These are phyloP conservation scores for Dermolepida albohirtum DNA, from an alignment of 2,888 invertebrate genomes.

Conservation along the genomic window DNA sequence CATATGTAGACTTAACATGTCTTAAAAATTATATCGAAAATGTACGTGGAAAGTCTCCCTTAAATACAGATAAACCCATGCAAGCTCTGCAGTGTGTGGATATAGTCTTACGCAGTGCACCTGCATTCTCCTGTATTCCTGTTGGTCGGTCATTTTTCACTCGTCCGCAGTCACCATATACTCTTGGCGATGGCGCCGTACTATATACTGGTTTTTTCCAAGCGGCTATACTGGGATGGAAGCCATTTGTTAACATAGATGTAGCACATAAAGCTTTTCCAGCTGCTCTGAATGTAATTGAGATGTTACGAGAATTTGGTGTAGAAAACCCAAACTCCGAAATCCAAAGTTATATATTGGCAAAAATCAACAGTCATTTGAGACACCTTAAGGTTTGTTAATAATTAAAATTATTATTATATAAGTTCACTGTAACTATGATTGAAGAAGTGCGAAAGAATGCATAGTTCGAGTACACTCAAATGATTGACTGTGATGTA, in stretches of 20 bases:
- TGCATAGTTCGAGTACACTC: no score
- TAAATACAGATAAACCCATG: constrained; percentile 64
- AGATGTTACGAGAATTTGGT: constrained; percentile 59
- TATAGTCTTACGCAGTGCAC: constrained; percentile 79
- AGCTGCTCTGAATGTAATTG: constrained; percentile 66
- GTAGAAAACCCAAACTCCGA: constrained; percentile 38
- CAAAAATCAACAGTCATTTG: background rate
- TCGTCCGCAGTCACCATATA: constrained; percentile 57
- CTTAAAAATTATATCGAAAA: constrained; percentile 52
- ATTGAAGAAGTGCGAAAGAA: no score
- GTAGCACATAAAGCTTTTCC: constrained; percentile 87
- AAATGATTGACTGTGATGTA: no score
- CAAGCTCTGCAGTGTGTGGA: constrained; percentile 84
- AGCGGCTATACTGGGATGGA: constrained; percentile 90
- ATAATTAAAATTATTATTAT: no score
- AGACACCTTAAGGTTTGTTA: background rate
- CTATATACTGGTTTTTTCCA: constrained; percentile 96
- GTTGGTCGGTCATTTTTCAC: constrained; percentile 87
- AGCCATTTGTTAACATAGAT: constrained; percentile 91
- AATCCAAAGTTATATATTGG: constrained; percentile 45
- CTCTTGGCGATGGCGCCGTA: constrained; percentile 84
- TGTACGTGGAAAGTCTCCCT: constrained; percentile 46
- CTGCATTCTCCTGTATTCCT: constrained; percentile 67
- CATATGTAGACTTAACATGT: constrained; percentile 68
- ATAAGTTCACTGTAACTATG: no score